Percentiles rank a stretch among this genome's conserved stretches.
phyloP scores from a whole-genome alignment of 2,797 vertebrate species.

The Benthosema pterotum region DNA sequence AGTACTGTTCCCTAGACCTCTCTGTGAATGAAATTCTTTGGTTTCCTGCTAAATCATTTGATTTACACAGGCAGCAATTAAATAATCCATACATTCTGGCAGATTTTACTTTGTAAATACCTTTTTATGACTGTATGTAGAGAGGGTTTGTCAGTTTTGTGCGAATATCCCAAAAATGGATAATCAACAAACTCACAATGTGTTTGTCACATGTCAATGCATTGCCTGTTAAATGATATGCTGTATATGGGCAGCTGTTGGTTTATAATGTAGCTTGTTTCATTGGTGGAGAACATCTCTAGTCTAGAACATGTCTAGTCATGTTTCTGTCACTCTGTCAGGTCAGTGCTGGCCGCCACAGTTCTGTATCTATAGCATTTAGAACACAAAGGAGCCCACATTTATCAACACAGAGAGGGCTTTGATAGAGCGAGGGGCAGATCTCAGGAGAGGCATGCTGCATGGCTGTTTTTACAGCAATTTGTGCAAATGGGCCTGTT shows the following conservation, averaged over 20 bases:
- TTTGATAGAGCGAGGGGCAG: conserved; percentile 53
- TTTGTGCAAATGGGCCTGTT: conserved; percentile 69
- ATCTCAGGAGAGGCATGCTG: conserved; percentile 49
- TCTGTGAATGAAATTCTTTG: background rate
- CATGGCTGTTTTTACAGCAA: conserved; percentile 69
- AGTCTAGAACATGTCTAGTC: conserved; percentile 33
- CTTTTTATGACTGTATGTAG: no score
- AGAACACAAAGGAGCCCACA: conserved; percentile 65
- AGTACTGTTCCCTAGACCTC: no score
- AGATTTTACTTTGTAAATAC: no score
- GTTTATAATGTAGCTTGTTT: conserved; percentile 7
- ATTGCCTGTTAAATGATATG: no score
- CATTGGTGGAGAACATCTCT: background rate
- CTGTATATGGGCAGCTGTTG: no score
- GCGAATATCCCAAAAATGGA: no score
- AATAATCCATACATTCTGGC: background rate
- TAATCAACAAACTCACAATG: no score
- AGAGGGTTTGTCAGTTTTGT: no score
- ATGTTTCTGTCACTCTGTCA: conserved; percentile 35
- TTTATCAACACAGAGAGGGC: conserved; percentile 63
- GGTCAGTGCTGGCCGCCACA: conserved; percentile 2
- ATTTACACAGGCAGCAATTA: background rate
- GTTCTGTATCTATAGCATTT: conserved; percentile 11
- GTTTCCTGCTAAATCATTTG: background rate
- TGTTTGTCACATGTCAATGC: no score